Conservation (phyloP, 2,797 vertebrate genomes). For the Acanthornis magna region DNA sequence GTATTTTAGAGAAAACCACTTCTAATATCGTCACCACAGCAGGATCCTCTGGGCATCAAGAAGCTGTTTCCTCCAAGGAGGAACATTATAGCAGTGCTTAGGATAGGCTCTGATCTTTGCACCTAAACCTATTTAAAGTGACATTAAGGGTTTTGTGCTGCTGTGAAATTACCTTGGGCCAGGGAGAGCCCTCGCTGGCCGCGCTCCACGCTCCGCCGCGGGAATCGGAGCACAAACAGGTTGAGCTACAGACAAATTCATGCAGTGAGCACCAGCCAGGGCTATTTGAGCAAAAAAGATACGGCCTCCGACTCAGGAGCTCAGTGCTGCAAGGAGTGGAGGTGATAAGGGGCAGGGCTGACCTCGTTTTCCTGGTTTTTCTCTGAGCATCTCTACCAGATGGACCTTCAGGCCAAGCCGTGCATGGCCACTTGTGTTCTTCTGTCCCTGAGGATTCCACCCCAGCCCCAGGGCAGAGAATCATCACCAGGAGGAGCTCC, state of each 20-base stretch:
- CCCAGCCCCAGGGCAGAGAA: background rate
- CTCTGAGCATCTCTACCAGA: background rate
- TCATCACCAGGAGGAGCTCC: background rate
- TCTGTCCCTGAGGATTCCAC: background rate
- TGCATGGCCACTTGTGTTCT: background rate
- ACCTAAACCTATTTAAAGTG: slow-evolving; percentile 56
- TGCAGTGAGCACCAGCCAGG: background rate
- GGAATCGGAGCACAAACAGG: background rate
- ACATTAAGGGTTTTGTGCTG: slow-evolving; percentile 3
- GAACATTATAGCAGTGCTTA: slow-evolving; percentile 38
- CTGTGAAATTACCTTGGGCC: slow-evolving; percentile 55
- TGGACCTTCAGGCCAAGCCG: background rate
- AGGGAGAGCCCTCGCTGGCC: background rate
- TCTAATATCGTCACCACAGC: background rate
- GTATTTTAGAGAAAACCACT: slow-evolving; percentile 39
- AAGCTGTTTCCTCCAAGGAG: slow-evolving; percentile 23
- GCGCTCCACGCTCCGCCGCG: background rate
- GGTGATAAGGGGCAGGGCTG: background rate
- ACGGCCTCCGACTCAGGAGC: background rate
- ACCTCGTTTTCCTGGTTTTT: background rate
- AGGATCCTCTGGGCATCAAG: slow-evolving; percentile 14
- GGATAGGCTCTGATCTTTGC: slow-evolving; percentile 46
- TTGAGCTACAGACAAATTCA: background rate
- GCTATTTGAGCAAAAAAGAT: background rate
- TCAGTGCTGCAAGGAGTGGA: background rate